phyloP scores from a whole-genome alignment of 2,888 invertebrate species.

The Pachliopta kotzebuea region DNA sequence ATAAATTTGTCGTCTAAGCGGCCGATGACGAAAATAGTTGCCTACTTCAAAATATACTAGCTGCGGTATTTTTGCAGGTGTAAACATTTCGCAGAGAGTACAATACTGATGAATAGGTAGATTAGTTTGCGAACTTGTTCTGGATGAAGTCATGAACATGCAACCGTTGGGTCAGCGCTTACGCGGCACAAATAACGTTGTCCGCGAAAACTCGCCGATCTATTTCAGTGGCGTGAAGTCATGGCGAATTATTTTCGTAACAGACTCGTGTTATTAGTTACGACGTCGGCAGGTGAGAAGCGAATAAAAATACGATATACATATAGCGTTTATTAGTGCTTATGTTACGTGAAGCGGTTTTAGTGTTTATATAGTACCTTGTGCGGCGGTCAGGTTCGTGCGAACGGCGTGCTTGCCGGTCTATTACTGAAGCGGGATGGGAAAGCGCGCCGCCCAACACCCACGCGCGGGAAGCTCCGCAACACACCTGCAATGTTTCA shows the following conservation, averaged over 20 bases:
- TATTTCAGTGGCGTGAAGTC: constrained; percentile 74
- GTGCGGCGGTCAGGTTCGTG: constrained; percentile 76
- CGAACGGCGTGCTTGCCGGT: constrained; percentile 74
- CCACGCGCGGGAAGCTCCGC: constrained; percentile 41
- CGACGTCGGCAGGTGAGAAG: constrained; percentile 64
- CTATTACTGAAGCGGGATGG: constrained; percentile 63
- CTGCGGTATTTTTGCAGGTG: constrained; percentile 3
- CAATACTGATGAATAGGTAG: constrained; percentile 4
- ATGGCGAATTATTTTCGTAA: constrained; percentile 71
- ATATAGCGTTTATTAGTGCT: constrained; percentile 70
- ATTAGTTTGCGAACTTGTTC: constrained; percentile 6
- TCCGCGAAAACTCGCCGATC: constrained; percentile 49
- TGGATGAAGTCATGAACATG: constrained; percentile 27
- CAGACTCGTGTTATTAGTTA: constrained; percentile 71
- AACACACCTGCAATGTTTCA: constrained; percentile 67
- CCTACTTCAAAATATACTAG: constrained; percentile 39
- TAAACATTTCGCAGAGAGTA: not conserved
- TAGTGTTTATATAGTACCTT: constrained; percentile 60
- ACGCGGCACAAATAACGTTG: constrained; percentile 36
- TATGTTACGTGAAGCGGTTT: constrained; percentile 65
- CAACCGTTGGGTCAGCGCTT: constrained; percentile 32
- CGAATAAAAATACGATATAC: constrained; percentile 47
- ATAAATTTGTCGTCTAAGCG: constrained; percentile 53
- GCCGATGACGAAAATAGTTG: constrained; percentile 52
- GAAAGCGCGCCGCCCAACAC: constrained; percentile 56